Conservation (phyloP, 2,797 vertebrate genomes). For the Muraenolepis orangiensis region DNA sequence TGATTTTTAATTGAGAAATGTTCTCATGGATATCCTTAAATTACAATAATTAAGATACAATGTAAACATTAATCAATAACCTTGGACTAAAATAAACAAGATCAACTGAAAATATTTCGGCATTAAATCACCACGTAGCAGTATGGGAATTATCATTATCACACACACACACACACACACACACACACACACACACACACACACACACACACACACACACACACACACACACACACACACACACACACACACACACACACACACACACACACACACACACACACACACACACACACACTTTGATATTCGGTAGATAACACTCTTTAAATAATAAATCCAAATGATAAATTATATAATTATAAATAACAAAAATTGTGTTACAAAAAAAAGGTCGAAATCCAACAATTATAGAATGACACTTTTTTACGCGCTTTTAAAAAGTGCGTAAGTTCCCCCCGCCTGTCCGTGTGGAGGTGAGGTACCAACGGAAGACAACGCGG, state of each 20-base stretch:
- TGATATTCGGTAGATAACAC: too few species aligned
- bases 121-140: neutral
- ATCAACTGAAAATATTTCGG: neutral
- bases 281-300: too few species aligned
- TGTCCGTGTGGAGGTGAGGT: neutral
- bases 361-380: neutral
- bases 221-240: too few species aligned
- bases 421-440: neutral
- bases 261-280: neutral
- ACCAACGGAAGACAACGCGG: neutral
- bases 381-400: neutral
- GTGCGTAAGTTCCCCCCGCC: neutral
- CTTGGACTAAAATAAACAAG: neutral
- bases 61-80: neutral
- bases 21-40: neutral
- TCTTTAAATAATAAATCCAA: too few species aligned
- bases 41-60: neutral
- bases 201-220: neutral
- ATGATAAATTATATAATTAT: too few species aligned
- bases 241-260: neutral
- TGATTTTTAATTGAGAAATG: neutral
- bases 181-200: too few species aligned
- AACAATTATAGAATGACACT: neutral
- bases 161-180: neutral
- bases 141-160: neutral